Conservation (phyloP, 2,113 vertebrate species). For the Colinus virginianus region DNA sequence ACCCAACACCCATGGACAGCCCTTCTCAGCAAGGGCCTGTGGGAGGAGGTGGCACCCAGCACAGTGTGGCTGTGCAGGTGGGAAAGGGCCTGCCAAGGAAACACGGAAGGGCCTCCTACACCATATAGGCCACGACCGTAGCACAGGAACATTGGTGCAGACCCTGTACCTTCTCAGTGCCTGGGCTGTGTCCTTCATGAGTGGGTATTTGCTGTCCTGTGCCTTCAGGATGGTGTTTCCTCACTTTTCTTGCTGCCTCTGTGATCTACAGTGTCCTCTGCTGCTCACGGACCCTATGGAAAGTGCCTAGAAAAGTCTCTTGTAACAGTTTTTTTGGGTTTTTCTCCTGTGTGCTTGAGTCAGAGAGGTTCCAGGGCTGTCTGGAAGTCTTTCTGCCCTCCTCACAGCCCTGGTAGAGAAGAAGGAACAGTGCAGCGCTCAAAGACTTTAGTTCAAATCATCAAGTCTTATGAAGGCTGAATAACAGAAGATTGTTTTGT, state of each 20-base stretch:
- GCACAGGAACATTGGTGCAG: background rate
- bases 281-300: background rate
- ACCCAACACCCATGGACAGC: background rate
- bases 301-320: background rate
- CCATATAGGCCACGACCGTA: accelerated
- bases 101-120: background rate
- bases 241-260: background rate
- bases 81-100: background rate
- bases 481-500: background rate
- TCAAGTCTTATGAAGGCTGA: background rate
- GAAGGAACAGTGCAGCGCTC: background rate
- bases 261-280: background rate
- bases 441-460: background rate
- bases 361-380: background rate
- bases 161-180: background rate
- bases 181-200: background rate
- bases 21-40: background rate
- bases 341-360: background rate
- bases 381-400: background rate
- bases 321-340: background rate
- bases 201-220: accelerated
- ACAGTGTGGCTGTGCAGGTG: accelerated
- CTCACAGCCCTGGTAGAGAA: background rate
- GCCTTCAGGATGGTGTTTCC: background rate
- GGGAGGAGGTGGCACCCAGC: background rate